Conservation (phyloP, 2,888 invertebrate species). For the Megaustenia siamemsis region DNA sequence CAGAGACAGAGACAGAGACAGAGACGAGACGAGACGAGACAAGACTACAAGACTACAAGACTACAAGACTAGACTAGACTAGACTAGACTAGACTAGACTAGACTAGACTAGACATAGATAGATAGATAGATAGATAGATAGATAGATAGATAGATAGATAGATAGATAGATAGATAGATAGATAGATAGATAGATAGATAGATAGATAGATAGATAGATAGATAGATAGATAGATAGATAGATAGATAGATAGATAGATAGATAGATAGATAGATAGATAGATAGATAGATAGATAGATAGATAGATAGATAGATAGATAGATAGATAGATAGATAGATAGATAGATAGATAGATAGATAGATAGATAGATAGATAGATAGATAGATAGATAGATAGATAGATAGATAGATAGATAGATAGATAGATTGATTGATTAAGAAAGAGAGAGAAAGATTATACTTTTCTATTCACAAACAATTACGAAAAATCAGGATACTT, state of each 20-base stretch:
- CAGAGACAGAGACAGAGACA: no score
- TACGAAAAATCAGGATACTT: no score
- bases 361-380: not conserved
- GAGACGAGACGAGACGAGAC: no score
- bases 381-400: not conserved
- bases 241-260: not conserved
- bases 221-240: not conserved
- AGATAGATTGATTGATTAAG: not conserved
- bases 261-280: not conserved
- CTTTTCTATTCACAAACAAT: no score
- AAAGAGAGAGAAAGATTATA: not conserved
- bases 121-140: slow-evolving; percentile 22
- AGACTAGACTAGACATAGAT: no score
- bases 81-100: no score
- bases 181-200: slow-evolving; percentile 22
- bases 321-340: not conserved
- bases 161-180: not conserved
- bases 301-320: not conserved
- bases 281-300: not conserved
- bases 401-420: not conserved
- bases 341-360: not conserved
- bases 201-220: slow-evolving; percentile 1
- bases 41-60: no score
- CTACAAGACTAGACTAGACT: no score
- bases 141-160: slow-evolving; percentile 1